Evolutionary conservation across 2,113 vertebrate genomes (phyloP).

Genomic region (Carettochelys insculpta): DNA sequence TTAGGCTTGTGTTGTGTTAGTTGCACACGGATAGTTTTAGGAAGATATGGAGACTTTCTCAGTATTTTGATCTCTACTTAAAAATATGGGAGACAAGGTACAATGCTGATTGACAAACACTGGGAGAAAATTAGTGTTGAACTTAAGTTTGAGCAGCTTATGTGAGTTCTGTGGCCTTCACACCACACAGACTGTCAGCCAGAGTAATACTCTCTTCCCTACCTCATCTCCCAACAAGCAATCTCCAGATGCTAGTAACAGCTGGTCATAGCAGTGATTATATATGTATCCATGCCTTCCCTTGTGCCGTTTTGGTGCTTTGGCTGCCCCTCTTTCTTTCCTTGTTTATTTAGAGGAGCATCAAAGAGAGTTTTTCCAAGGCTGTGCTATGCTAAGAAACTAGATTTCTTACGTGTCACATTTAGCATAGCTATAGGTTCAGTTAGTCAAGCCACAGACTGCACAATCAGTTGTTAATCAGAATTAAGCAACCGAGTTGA

Average conservation of each 20-base stretch:
- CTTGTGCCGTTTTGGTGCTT: neutral
- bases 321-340: neutral
- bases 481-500: neutral
- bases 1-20: neutral
- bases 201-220: neutral
- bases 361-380: neutral
- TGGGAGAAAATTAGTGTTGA: neutral
- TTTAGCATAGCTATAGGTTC: neutral
- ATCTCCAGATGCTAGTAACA: neutral
- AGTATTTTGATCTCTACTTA: neutral
- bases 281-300: neutral
- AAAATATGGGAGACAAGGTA: neutral
- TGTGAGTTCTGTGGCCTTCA: neutral
- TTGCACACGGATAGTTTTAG: neutral
- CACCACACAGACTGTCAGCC: neutral
- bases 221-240: too few species aligned
- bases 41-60: neutral
- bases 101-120: neutral
- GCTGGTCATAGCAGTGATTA: neutral
- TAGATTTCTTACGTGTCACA: neutral
- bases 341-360: neutral
- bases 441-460: neutral
- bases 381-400: neutral
- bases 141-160: neutral
- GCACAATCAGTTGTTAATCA: neutral